phyloP scores from a whole-genome alignment of 2,888 invertebrate genomes.

The Anthoptus insignis region DNA sequence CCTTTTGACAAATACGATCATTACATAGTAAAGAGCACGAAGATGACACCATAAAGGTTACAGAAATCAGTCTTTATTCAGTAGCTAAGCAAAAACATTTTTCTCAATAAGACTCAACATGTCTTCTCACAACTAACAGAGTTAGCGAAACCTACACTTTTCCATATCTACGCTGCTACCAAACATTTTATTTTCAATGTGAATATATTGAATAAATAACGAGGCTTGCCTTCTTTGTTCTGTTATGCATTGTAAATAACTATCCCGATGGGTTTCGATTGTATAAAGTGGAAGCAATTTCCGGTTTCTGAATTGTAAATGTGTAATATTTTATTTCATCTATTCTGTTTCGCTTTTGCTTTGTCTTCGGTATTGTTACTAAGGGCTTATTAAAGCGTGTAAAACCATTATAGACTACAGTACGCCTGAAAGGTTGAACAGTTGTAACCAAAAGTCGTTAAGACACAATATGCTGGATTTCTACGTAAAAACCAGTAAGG shows the following conservation, averaged over 20 bases:
- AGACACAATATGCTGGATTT: too few species aligned
- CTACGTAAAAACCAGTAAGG: too few species aligned
- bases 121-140: background rate
- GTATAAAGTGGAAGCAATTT: slow-evolving; percentile 17
- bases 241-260: slow-evolving; percentile 15
- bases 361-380: too few species aligned
- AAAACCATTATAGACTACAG: too few species aligned
- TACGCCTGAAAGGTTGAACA: too few species aligned
- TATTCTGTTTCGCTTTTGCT: too few species aligned
- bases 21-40: background rate
- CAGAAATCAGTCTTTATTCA: background rate
- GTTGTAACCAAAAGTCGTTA: too few species aligned
- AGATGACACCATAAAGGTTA: background rate
- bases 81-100: background rate
- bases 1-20: background rate
- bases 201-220: slow-evolving; percentile 25
- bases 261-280: slow-evolving; percentile 14
- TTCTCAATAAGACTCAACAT: background rate
- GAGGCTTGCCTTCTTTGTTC: slow-evolving; percentile 10
- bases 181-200: slow-evolving; percentile 20
- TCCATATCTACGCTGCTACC: slow-evolving; percentile 9
- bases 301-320: slow-evolving; percentile 4
- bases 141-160: slow-evolving; percentile 12
- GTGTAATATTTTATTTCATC: background rate
- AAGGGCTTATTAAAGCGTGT: too few species aligned